Base-by-base conservation (phyloP, 64 coral and sea anemone genomes). In the Montipora sp. region DNA sequence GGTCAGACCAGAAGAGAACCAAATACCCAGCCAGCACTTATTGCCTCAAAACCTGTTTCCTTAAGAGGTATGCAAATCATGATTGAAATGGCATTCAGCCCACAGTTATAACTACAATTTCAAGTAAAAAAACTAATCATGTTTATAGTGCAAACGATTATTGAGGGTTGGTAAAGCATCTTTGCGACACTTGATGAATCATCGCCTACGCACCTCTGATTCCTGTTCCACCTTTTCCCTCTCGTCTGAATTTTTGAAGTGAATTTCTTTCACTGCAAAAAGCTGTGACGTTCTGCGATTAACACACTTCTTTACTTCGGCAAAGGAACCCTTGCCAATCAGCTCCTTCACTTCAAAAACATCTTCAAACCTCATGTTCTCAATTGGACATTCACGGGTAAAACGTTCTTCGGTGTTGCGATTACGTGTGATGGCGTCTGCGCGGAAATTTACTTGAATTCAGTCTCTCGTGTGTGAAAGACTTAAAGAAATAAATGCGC, bases 251-350 rank as follows among this genome's bases (percentile, higher is more conserved):
- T 48, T 44, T 18, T 63, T 48, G 44, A 86, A 79, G 57, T 95
- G 67, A 77, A 98, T 98, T 92, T 95, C 96, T 84, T 98, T 98
- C 47, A 98, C 96, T 4, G 96, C 96, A 86, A 95, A 95, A 51
- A 98, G 55, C 87, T 98, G 90, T 5, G 83, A 73, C 7, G 93
- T 98, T 89, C 88, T 85, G 1, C 58, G 88, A 51, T 83, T 77
- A 20, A 98, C 87, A 61, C 96, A 98, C 50, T 95, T 95, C 59
- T 90, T 94, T 3, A 98, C 96, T 57, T 95, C 92, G 21, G 93
- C 96, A 87, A 98, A 98, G 3, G 96, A 81, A 16, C 96, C 96
- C 73, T 92, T 94, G 0, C 96, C 96, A 20, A 98, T 63, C 13
- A 95, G 87, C 19, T 94, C 89, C 65, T 79, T 92, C 18, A 98